Percentiles rank a stretch among this genome's conserved stretches.
These are phyloP conservation scores for Tetragnatha versicolor DNA, from an alignment of 1,140 invertebrate genomes.

Conservation along the genomic window DNA sequence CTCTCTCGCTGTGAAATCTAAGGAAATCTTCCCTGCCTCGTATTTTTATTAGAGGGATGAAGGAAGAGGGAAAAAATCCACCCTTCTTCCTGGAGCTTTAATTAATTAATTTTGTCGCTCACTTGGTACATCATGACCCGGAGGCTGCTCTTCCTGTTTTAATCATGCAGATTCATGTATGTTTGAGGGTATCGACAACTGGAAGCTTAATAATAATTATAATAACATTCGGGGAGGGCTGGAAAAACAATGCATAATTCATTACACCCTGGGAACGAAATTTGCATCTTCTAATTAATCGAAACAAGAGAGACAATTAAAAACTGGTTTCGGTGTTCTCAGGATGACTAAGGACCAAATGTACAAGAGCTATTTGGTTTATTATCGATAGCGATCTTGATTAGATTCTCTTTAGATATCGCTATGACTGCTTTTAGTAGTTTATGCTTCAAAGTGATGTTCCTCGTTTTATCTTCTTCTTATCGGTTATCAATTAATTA, in stretches of 20 bases:
- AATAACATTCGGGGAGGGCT: background rate
- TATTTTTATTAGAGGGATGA: conserved; percentile 5
- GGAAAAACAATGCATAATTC: conserved; percentile 43
- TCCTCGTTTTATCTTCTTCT: too few species aligned
- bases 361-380: too few species aligned
- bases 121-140: background rate
- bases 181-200: conserved; percentile 18
- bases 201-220: conserved; percentile 30
- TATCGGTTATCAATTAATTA: too few species aligned
- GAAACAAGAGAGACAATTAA: conserved; percentile 39
- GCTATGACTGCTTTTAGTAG: too few species aligned
- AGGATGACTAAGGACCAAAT: too few species aligned
- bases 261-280: conserved; percentile 8
- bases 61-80: background rate
- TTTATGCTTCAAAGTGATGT: too few species aligned
- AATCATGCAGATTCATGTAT: conserved; percentile 33
- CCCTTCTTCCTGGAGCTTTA: conserved; percentile 7
- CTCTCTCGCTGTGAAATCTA: conserved; percentile 21
- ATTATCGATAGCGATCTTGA: too few species aligned
- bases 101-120: conserved; percentile 46
- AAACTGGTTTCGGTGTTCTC: background rate
- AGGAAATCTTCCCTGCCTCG: background rate
- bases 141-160: conserved; percentile 14
- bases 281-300: conserved; percentile 30
- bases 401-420: too few species aligned